Conservation (phyloP, 2,797 vertebrate genomes). For the Graptemys geographica region DNA sequence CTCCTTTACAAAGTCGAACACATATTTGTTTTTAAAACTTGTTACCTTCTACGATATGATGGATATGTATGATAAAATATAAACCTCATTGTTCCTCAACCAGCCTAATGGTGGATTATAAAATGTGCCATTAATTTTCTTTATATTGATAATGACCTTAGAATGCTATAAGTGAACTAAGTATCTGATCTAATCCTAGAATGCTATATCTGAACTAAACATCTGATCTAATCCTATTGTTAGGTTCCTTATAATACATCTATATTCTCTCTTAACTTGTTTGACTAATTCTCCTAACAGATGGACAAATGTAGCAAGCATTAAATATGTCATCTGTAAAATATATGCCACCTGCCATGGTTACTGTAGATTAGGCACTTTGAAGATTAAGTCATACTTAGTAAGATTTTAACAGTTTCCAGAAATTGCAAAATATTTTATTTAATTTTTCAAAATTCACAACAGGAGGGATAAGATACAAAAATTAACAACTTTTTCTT, state of each 20-base stretch:
- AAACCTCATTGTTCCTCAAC: background rate
- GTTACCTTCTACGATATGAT: background rate
- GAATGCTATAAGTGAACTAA: background rate
- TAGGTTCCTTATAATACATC: constrained; percentile 30
- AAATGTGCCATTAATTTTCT: background rate
- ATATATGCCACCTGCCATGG: constrained; percentile 15
- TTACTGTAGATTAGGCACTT: constrained; percentile 11
- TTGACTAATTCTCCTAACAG: constrained; percentile 40
- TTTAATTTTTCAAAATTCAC: constrained; percentile 13
- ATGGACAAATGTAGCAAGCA: background rate
- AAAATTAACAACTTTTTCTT: background rate
- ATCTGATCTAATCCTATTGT: background rate
- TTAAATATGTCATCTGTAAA: constrained; percentile 31
- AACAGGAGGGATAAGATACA: background rate
- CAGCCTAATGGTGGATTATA: background rate
- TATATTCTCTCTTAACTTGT: constrained; percentile 8
- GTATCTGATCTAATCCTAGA: background rate
- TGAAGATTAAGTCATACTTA: constrained; percentile 24
- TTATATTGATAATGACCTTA: background rate
- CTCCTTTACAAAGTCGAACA: background rate
- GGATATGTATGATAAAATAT: background rate
- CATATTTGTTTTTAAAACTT: background rate
- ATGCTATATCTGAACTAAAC: background rate
- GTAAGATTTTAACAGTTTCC: background rate
- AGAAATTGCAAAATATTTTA: background rate